Conservation (phyloP, 2,888 invertebrate species). For the Ceratothoa steindachneri region DNA sequence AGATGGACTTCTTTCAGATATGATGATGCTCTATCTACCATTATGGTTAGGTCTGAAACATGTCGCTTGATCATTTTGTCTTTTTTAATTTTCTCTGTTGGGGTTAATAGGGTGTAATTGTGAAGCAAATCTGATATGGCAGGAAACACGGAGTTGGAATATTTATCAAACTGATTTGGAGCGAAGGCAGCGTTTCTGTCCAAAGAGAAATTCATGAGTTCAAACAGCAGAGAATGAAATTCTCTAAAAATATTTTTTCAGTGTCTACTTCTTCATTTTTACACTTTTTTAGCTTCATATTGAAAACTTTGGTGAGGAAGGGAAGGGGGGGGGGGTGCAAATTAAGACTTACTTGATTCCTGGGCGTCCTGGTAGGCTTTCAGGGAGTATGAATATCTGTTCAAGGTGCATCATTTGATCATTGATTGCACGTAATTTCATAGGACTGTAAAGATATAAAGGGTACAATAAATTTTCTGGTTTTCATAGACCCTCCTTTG, state of each 20-base stretch:
- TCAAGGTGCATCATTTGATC: slow-evolving; percentile 46
- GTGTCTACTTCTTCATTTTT: too few relatives aligned
- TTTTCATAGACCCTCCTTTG: too few relatives aligned
- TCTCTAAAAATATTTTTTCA: too few relatives aligned
- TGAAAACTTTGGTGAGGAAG: background rate
- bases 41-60: slow-evolving; percentile 33
- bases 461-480: too few relatives aligned
- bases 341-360: slow-evolving; percentile 27
- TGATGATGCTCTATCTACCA: slow-evolving; percentile 23
- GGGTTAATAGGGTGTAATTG: slow-evolving; percentile 8
- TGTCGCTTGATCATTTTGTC: slow-evolving; percentile 27
- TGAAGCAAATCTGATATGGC: slow-evolving; percentile 33
- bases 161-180: slow-evolving; percentile 30
- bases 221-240: background rate
- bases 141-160: slow-evolving; percentile 30
- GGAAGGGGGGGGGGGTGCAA: too few relatives aligned
- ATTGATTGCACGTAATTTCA: slow-evolving; percentile 26
- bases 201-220: too few relatives aligned
- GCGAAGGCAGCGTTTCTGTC: slow-evolving; percentile 41
- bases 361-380: slow-evolving; percentile 38
- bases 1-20: slow-evolving; percentile 21
- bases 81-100: background rate
- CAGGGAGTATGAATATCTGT: slow-evolving; percentile 37
- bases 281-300: too few relatives aligned
- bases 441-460: slow-evolving; percentile 20